Conservation (phyloP, 2,797 vertebrate species). For the Ciconia nigra region DNA sequence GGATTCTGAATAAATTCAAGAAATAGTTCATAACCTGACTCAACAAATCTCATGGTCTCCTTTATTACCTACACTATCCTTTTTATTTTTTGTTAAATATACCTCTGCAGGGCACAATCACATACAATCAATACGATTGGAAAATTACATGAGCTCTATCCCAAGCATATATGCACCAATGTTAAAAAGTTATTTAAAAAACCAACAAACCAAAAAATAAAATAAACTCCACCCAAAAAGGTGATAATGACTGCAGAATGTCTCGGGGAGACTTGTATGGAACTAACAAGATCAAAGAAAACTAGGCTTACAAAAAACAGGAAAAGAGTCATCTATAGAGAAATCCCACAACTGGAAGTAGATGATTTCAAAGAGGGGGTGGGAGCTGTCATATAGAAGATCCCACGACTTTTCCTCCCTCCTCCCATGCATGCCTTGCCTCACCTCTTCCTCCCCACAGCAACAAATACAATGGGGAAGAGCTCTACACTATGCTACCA, state of each 20-base stretch:
- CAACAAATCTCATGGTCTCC: slow-evolving; percentile 67
- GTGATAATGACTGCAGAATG: slow-evolving; percentile 85
- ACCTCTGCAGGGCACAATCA: slow-evolving; percentile 83
- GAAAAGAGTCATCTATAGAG: slow-evolving; percentile 7
- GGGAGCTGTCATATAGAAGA: background rate
- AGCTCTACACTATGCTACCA: background rate
- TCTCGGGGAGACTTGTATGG: slow-evolving; percentile 84
- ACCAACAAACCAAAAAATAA: slow-evolving; percentile 57
- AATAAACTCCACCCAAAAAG: slow-evolving; percentile 86
- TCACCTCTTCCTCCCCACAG: background rate
- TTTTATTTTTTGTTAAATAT: slow-evolving; percentile 77
- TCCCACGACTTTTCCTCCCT: background rate
- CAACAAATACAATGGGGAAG: background rate
- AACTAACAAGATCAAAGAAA: slow-evolving; percentile 73
- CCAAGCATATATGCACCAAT: slow-evolving; percentile 85
- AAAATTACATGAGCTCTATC: slow-evolving; percentile 88
- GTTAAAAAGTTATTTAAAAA: slow-evolving; percentile 79
- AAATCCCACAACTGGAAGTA: slow-evolving; percentile 77
- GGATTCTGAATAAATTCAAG: slow-evolving; percentile 53
- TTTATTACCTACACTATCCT: slow-evolving; percentile 71
- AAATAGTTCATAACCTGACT: slow-evolving; percentile 65
- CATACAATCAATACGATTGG: slow-evolving; percentile 87
- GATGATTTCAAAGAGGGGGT: background rate
- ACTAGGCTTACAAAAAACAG: slow-evolving; percentile 37
- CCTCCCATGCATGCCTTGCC: background rate